Conservation (phyloP, 1,140 invertebrate genomes). For the roundworm (Caenorhabditis elegans) region DNA sequence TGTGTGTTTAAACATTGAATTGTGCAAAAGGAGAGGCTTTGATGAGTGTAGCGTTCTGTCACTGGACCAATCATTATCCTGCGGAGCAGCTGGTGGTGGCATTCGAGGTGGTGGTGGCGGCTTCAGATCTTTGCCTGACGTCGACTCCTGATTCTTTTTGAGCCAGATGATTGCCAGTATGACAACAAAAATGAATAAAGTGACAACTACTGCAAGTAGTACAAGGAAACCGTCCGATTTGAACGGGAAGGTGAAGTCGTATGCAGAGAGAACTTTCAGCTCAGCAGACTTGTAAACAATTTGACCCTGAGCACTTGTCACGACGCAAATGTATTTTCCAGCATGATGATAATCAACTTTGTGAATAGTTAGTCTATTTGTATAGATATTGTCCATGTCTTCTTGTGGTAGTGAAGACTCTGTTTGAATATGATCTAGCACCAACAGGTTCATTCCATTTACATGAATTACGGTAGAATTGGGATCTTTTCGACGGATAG, state of each 20-base stretch:
- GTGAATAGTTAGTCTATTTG: conserved; percentile 43
- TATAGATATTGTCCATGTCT: conserved; percentile 38
- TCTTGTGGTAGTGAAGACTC: conserved; percentile 27
- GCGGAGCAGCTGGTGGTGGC: conserved; percentile 33
- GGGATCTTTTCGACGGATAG: conserved; percentile 7
- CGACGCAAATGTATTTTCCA: conserved; percentile 49
- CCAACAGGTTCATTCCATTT: conserved; percentile 46
- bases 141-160: conserved; percentile 17
- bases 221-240: neutral
- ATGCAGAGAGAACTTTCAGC: conserved; percentile 33
- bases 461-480: conserved; percentile 47
- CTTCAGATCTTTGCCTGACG: neutral
- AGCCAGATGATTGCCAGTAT: conserved; percentile 14
- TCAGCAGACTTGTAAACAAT: conserved; percentile 47
- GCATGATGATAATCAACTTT: conserved; percentile 24
- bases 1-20: conserved; percentile 36
- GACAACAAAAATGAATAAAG: conserved; percentile 28
- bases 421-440: conserved; percentile 41
- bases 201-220: neutral
- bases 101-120: conserved; percentile 39
- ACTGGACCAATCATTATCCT: conserved; percentile 16
- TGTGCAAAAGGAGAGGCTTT: conserved; percentile 31
- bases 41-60: conserved; percentile 5
- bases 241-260: neutral
- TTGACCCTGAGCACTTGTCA: conserved; percentile 46